These are phyloP conservation scores for Thyatira batis DNA, from an alignment of 2,888 invertebrate species.

Conservation along the genomic window DNA sequence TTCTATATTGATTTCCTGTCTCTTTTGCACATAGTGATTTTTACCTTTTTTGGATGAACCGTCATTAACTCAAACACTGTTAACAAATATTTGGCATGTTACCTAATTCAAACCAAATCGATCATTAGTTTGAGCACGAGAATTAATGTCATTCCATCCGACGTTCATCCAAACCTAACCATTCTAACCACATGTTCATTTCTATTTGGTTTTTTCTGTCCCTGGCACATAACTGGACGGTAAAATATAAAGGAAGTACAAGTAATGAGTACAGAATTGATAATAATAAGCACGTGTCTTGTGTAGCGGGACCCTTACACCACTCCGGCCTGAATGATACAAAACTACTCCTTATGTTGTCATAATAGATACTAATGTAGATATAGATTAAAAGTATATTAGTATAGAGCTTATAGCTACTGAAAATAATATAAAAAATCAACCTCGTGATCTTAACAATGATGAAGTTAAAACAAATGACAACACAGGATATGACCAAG, in stretches of 20 bases:
- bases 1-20: not conserved
- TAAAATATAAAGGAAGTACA: conserved; percentile 76
- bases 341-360: conserved; percentile 62
- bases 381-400: conserved; percentile 37
- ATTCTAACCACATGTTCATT: conserved; percentile 66
- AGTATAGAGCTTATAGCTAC: conserved; percentile 57
- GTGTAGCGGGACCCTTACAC: conserved; percentile 74
- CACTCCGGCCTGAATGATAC: conserved; percentile 60
- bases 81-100: not conserved
- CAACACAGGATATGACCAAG: conserved; percentile 53
- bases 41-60: not conserved
- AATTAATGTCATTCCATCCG: conserved; percentile 5
- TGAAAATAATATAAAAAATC: conserved; percentile 20
- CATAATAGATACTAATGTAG: conserved; percentile 66
- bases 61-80: not conserved
- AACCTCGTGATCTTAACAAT: conserved; percentile 34
- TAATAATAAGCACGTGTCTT: conserved; percentile 78
- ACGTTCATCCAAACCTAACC: conserved; percentile 35
- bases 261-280: conserved; percentile 79
- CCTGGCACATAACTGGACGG: conserved; percentile 74
- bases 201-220: conserved; percentile 70
- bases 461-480: conserved; percentile 38
- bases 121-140: not conserved
- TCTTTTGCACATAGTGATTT: not conserved
- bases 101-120: not conserved